Percentiles rank a stretch among this genome's conserved stretches.
phyloP scores from a whole-genome alignment of 23 tunicate species.

The Pegea sp. region DNA sequence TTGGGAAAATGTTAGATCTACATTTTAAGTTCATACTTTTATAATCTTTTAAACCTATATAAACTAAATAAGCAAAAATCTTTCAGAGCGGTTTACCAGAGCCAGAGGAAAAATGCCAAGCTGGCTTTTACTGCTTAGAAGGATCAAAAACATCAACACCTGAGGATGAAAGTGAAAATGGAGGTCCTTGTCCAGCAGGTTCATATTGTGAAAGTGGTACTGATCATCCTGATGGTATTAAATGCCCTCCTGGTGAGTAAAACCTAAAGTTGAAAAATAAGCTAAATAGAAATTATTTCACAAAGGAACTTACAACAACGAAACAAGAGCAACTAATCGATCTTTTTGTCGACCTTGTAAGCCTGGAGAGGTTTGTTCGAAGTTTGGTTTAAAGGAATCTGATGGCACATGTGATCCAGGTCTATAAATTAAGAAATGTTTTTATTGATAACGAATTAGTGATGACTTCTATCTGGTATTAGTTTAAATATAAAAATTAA shows the following conservation, averaged over 20 bases:
- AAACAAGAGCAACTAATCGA: slow-evolving; percentile 9
- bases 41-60: too few species aligned
- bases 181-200: slow-evolving; percentile 88
- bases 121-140: slow-evolving; percentile 64
- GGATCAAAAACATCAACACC: slow-evolving; percentile 59
- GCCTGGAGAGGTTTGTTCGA: slow-evolving; percentile 38
- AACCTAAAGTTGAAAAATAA: background rate
- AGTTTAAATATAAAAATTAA: too few species aligned
- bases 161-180: slow-evolving; percentile 11
- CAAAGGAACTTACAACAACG: slow-evolving; percentile 66
- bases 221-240: slow-evolving; percentile 3
- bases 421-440: slow-evolving; percentile 3
- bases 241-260: slow-evolving; percentile 13
- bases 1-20: too few species aligned
- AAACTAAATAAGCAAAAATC: too few species aligned
- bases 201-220: slow-evolving; percentile 34
- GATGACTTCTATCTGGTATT: too few species aligned
- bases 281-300: too few species aligned
- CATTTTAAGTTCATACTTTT: too few species aligned
- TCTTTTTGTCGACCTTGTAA: slow-evolving; percentile 20
- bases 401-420: slow-evolving; percentile 47
- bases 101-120: slow-evolving; percentile 28
- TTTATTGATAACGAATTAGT: background rate
- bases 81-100: slow-evolving; percentile 32
- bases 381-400: slow-evolving; percentile 20